Evolutionary conservation across 2,113 vertebrate genomes (phyloP), one percentile per base, ranked within the genome.

Genomic region (Cephalopholis sonnerati): DNA sequence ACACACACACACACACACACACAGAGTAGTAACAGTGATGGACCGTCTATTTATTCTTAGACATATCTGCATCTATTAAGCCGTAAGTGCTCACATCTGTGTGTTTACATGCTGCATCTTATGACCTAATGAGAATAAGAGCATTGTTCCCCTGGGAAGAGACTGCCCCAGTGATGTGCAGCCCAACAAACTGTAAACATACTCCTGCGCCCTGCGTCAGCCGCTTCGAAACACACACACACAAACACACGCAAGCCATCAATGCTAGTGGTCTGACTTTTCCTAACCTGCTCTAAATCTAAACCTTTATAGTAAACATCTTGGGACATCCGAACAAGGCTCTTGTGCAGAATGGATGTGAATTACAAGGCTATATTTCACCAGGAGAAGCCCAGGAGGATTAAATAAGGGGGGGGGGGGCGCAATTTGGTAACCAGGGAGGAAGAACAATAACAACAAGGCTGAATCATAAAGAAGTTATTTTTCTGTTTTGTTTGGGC

Each of bases 251-350:
- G 36, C 83, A 77, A 83, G 39, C 58, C 51, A 64, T 53, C 77
- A 57, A 61, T 79, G 85, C 69, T 51, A 57, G 78, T 69, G 78
- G 77, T 64, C 85, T 67, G 83, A 91, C 92, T 88, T 44, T 87
- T 79, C 72, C 86, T 92, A 93, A 95, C 93, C 91, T 94, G 89
- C 93, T 93, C 92, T 95, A 93, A 96, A 95, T 94, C 92, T 93
- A 89, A 88, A 86, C 85, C 92, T 95, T 95, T 93, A 92, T 93
- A 93, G 94, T 95, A 96, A 96, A 95, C 95, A 95, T 85, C 87
- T 92, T 36, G 22, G 82, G 93, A 93, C 93, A 93, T 93, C 91
- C 91, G 90, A 94, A 93, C 90, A 82, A 90, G 91, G 86, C 86
- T 92, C 90, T 93, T 87, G 86, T 85, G 88, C 51, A 66, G 90